Base-by-base conservation (phyloP, 37 sponge, comb jelly and placozoan genomes). In the Theonella swinhoei region DNA sequence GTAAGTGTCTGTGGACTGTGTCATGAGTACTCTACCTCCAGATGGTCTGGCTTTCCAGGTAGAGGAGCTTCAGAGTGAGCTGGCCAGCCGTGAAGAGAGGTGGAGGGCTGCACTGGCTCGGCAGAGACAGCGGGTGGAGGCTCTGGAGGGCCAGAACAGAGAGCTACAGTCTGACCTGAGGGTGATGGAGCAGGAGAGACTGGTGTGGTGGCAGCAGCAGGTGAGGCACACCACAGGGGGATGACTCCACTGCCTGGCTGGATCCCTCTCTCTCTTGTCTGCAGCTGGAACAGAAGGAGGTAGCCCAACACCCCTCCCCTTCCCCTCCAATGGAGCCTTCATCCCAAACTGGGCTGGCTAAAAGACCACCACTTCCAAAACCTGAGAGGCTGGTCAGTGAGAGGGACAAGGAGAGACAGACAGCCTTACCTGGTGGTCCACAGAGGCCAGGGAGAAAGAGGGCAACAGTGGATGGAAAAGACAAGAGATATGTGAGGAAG, bases 181-280 rank as follows among this genome's bases (percentile, higher is more conserved):
- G n/a, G 42, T 92, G 65, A 82, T 95, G 90, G 95, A 95, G 37
- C 82, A 89, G 72, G 73, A 92, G 58, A 70, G 95, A 78, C 93
- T 95, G 8, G 58, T 39, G 7, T 31, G 73, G 76, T 95, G 95
- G 92, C 89, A 93, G 79, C 41, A 70, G 28, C 88, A 88, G 78
- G 89, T 86, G 36, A 42, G 75, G 54, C 3, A 17, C 9, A n/a
- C 4, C 9, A 38, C 25, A 9, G 20, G 11, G 26, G n/a, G 68
- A 19, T 19, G n/a, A 24, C 26, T 8, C 68, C 8, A 8, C 8
- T 25, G 68, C 24, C 20, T 67, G 25, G 33, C 22, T 29, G 31
- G 33, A 1, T 70, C 35, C 4, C 70, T 70, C 36, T 70, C 22
- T 4, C 11, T 72, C 25, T 25, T 28, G 7, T 17, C n/a, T 1